Base-by-base conservation (phyloP, 2,797 vertebrate genomes). In the Poeciliopsis paucimaculata region DNA sequence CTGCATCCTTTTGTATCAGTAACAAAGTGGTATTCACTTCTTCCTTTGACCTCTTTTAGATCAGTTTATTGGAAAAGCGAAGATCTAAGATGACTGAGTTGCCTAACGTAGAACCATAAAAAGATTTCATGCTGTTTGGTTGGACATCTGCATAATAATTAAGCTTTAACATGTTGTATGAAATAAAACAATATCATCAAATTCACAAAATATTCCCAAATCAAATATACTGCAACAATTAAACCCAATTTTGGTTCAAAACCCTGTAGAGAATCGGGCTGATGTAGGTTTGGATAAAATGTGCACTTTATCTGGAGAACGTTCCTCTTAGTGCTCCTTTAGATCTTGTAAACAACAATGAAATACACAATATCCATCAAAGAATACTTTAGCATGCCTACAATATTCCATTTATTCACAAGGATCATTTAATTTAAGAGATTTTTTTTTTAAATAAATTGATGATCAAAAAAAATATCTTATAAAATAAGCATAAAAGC, bases 1-100 rank as follows among this genome's bases (percentile, higher is more conserved):
- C 34, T 4, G 23, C 28, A 55, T 23, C 6, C 12, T 28, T 79
- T 85, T 68, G 26, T 39, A 62, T 79, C 15, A 55, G 46, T 77
- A 75, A 53, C 31, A 53, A 49, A 73, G 2, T 8, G 18, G 43
- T 51, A 13, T 41, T 39, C 36, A 36, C 18, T 6, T 73, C 18
- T 57, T 26, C 53, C 28, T 62, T 43, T 75, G 31, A 31, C 10
- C 7, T 75, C 53, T 39, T 41, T 68, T 39, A 26, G 36, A n/a
- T 10, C 34, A 68, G 36, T 68, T 68, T 68, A 39, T 26, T 39
- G 64, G 64, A 41, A 41, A 68, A 43, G 4, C 5, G 20, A 26
- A 68, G 36, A 41, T 68, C 18, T 68, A 36, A 39, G 36, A 26
- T 23, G 60, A 64, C 34, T 39, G 9, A 13, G 39, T 2, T 12